Conservation (phyloP, 2,888 invertebrate genomes). For the Acleris literana region DNA sequence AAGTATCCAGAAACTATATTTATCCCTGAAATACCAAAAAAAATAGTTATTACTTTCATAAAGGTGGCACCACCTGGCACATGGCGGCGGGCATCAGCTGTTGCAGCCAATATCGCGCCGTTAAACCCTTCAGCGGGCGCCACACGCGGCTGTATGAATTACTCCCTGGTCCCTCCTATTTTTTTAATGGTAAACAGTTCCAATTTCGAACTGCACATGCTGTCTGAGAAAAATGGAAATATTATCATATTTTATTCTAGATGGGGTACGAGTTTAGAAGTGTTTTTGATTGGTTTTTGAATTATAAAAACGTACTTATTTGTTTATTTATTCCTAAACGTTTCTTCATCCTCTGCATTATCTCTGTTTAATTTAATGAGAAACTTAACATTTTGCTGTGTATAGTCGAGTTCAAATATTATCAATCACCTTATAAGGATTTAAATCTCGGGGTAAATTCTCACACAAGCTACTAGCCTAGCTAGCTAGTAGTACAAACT, state of each 20-base stretch:
- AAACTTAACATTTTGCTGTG: too few relatives aligned
- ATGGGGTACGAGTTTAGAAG: background rate
- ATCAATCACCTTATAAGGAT: too few relatives aligned
- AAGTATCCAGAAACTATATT: background rate
- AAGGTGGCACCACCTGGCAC: conserved; percentile 48
- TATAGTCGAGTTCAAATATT: too few relatives aligned
- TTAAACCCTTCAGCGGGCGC: conserved; percentile 39
- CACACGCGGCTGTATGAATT: conserved; percentile 36
- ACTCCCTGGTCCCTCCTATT: conserved; percentile 32
- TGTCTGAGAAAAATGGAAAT: conserved; percentile 13
- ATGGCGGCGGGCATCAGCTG: conserved; percentile 47
- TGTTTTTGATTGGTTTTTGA: too few relatives aligned
- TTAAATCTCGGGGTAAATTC: too few relatives aligned
- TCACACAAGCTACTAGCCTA: too few relatives aligned
- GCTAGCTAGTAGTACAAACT: too few relatives aligned
- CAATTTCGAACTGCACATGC: conserved; percentile 30
- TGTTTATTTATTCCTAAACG: too few relatives aligned
- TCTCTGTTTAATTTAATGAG: too few relatives aligned
- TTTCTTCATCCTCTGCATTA: too few relatives aligned
- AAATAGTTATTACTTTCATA: conserved; percentile 43
- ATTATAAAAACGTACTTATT: background rate
- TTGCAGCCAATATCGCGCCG: conserved; percentile 47
- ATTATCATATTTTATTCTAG: background rate
- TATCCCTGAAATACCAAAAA: background rate
- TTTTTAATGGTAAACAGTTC: conserved; percentile 30